Base-by-base conservation (phyloP, 2,888 invertebrate species). In the Chrysolina haemoptera region DNA sequence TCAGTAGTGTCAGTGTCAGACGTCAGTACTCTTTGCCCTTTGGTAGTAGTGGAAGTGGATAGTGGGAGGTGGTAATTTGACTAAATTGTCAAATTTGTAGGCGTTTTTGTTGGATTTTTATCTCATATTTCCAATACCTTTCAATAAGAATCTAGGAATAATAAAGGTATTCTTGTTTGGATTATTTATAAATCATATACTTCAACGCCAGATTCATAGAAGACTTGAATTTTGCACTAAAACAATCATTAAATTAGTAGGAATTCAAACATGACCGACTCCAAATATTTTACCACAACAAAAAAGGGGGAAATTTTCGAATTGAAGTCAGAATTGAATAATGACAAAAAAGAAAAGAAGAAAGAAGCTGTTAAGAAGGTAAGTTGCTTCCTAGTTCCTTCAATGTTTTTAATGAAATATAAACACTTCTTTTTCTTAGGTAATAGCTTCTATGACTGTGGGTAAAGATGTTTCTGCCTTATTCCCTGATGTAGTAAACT, bases 281-380 rank as follows among this genome's bases (percentile, higher is more conserved):
- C 99, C 68, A 99, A 99, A 89, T 99, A 99, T 90, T 99, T 99
- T 88, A 99, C 99, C 10, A 99, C 99, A 78, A 99, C 99, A 78
- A 99, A 99, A 89, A 99, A 99, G 89, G 99, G 99, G 82, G 99
- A 99, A 90, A 99, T 99, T 86, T 99, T 99, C 89, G 99, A 99
- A 89, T 90, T 99, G 70, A 99, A 99, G 88, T 98, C 98, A 8
- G 99, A 99, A 89, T 90, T 99, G 71, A 99, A 99, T 88, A 98
- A 98, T 91, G 99, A 99, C 87, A 99, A 99, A 88, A 99, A 99
- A 85, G 99, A 99, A 86, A 99, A 99, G 90, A 99, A 99, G 88
- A 96, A 98, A 87, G 99, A 99, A 89, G 99, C 99, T 66, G 99
- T 99, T 0, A 99, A 99, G 88, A 99, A 99, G 92, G 98, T 98